phyloP scores from a whole-genome alignment of 2,797 vertebrate genomes.

The Synaphobranchus kaupii region DNA sequence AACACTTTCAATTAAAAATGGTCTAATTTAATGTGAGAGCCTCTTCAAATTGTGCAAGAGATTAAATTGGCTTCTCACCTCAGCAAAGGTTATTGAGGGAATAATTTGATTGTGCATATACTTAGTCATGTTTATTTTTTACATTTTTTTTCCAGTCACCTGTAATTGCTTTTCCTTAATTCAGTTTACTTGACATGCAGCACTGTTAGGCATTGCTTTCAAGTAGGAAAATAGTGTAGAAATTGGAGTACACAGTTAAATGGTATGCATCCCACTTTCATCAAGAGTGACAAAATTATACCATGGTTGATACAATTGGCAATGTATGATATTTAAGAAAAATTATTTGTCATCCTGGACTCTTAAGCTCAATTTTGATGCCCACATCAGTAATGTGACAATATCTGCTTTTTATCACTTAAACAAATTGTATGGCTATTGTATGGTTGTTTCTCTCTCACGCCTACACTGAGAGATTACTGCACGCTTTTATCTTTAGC shows the following conservation, averaged over 20 bases:
- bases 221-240: not conserved
- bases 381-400: too few relatives aligned
- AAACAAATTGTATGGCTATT: too few relatives aligned
- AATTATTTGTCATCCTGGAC: not conserved
- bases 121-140: not conserved
- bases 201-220: not conserved
- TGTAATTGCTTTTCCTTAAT: conserved; percentile 9
- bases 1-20: not conserved
- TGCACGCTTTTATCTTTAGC: too few relatives aligned
- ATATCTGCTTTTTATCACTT: too few relatives aligned
- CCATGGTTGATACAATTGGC: not conserved
- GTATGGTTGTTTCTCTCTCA: too few relatives aligned
- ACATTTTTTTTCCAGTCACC: not conserved
- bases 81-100: not conserved
- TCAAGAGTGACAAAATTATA: not conserved
- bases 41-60: conserved; percentile 1
- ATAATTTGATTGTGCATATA: conserved; percentile 14
- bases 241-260: not conserved
- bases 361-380: too few relatives aligned
- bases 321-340: not conserved
- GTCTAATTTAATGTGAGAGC: not conserved
- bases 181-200: not conserved
- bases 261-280: not conserved
- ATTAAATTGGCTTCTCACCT: conserved; percentile 15
- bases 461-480: too few relatives aligned